Evolutionary conservation across 2,113 vertebrate genomes (phyloP).

Genomic region (Alethe diademata): DNA sequence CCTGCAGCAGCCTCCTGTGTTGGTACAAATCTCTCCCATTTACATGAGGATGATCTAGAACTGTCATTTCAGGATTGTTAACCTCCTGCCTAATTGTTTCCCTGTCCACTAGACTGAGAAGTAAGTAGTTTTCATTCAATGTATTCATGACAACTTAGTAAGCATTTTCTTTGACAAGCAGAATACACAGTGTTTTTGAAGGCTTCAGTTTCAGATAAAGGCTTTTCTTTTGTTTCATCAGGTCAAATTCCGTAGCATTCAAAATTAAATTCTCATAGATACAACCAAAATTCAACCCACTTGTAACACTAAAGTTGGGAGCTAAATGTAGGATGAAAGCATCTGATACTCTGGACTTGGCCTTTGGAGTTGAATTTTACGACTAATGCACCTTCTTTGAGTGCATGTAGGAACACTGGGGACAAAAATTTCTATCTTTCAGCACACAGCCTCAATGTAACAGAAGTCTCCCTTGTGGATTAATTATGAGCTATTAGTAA

Average conservation of each 20-base stretch:
- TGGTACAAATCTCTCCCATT: not conserved
- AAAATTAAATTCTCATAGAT: not conserved
- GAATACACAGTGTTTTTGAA: conserved; percentile 4
- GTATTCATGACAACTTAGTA: conserved; percentile 35
- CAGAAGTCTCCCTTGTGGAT: not conserved
- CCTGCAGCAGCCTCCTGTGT: not conserved
- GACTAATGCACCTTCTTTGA: not conserved
- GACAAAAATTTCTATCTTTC: not conserved
- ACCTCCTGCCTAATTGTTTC: conserved; percentile 27
- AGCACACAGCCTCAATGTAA: not conserved
- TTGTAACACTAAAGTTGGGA: not conserved
- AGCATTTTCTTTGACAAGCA: conserved; percentile 35
- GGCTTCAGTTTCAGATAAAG: not conserved
- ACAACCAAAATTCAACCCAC: not conserved
- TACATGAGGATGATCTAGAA: conserved; percentile 9
- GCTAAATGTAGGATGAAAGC: not conserved
- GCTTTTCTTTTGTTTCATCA: conserved; percentile 4
- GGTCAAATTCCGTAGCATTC: not conserved
- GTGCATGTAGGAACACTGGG: not conserved
- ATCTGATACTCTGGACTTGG: not conserved
- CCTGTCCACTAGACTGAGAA: conserved; percentile 38
- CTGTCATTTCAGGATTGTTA: not conserved
- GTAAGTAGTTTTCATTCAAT: conserved; percentile 25
- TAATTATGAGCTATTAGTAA: not conserved
- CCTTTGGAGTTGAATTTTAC: not conserved